Evolutionary conservation across 2,113 vertebrate species (phyloP), one percentile per base, ranked within the genome.

Genomic region (Pongo pygmaeus): DNA sequence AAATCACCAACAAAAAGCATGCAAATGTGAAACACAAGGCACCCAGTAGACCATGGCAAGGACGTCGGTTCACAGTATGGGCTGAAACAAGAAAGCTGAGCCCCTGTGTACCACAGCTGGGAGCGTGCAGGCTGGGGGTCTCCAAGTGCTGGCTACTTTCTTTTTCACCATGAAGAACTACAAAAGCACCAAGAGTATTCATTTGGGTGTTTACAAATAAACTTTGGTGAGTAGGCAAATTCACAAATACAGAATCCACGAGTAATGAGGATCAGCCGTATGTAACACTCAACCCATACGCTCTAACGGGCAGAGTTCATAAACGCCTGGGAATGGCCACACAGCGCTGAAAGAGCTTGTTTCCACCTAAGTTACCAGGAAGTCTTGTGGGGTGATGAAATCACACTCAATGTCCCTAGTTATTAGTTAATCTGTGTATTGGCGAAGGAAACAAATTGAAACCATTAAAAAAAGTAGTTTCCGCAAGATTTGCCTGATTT

Each of bases 51-150:
- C 22, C n/a, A 2, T 25, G 22, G n/a, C 57, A 40, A 59, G 22
- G 18, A n/a, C 32, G 7, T n/a, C 8, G 1, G 4, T 17, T 18
- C 18, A 38, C 4, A 27, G 23, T 20, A 0, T 0, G 32, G 20
- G 35, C 48, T 93, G 59, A 57, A 10, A 43, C 18, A 8, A 11
- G 22, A 46, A 59, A 35, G 22, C 64, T 64, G 61, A 30, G 61
- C 27, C 12, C 27, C 61, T 30, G 61, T 14, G 61, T 27, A 6
- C 61, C 12, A 30, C 46, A 16, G 30, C 13, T 0, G 18, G 16
- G 43, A 20, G 38, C 1, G 20, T 1, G 13, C 32, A 61, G 6
- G 2, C 20, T 2, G 5, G 17, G 32, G 10, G 32, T 5, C 69
- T 84, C 57, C 5, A 32, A 17, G 2, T 7, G 48, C 11, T 0